These are phyloP conservation scores for Heliopora coerulea DNA, from an alignment of 92 coral and sea anemone genomes.

Conservation along the genomic window DNA sequence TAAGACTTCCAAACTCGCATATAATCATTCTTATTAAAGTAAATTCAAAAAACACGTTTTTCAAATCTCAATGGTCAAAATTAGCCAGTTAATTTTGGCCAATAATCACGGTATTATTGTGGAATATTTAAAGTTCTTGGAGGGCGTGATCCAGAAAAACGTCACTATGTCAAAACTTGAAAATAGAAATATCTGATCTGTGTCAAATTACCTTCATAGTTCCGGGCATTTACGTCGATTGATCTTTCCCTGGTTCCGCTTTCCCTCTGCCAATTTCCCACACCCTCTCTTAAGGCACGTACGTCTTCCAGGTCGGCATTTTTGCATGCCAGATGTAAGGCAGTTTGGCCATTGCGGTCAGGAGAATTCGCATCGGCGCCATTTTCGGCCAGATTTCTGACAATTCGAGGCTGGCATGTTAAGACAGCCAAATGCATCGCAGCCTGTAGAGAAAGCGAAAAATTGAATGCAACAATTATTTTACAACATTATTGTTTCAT, in stretches of 20 bases:
- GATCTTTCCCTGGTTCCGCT: constrained; percentile 9
- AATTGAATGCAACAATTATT: no score
- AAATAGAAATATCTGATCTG: no score
- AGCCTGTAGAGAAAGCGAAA: constrained; percentile 72
- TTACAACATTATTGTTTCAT: no score
- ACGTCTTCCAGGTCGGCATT: constrained; percentile 68
- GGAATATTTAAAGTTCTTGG: no score
- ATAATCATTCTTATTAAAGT: no score
- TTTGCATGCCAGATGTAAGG: constrained; percentile 91
- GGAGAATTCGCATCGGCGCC: constrained; percentile 80
- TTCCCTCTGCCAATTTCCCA: constrained; percentile 24
- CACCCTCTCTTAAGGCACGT: constrained; percentile 56
- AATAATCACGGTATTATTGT: no score
- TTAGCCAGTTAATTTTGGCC: no score
- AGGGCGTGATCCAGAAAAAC: no score
- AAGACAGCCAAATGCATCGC: constrained; percentile 91
- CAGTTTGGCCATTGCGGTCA: constrained; percentile 93
- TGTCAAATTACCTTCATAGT: constrained; percentile 71
- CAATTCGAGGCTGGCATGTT: constrained; percentile 71
- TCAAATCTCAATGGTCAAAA: no score
- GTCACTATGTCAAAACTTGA: no score
- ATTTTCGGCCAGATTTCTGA: constrained; percentile 58
- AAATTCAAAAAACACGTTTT: no score
- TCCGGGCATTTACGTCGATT: constrained; percentile 52
- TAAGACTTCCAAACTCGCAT: no score